These are phyloP conservation scores for Athalia cordata DNA, from an alignment of 2,888 invertebrate species.

Conservation along the genomic window DNA sequence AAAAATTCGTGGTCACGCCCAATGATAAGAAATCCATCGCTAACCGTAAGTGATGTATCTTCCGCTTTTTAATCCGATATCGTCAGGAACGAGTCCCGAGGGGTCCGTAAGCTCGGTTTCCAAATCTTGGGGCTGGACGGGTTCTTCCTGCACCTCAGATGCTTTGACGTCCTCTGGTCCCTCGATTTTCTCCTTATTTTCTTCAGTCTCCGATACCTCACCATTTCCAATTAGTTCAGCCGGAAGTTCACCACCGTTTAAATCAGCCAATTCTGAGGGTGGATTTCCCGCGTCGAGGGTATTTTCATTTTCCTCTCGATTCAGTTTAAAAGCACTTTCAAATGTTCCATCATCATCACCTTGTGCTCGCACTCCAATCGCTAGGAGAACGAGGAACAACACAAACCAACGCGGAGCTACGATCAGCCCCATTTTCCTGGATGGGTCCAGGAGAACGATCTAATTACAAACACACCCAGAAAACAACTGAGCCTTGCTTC, in stretches of 20 bases:
- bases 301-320: slow-evolving; percentile 39
- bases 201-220: not conserved
- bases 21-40: slow-evolving; percentile 64
- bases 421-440: slow-evolving; percentile 44
- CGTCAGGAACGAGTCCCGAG: slow-evolving; percentile 48
- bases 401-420: slow-evolving; percentile 15
- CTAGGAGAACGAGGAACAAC: not conserved
- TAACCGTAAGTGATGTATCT: slow-evolving; percentile 70
- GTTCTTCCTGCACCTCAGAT: not conserved
- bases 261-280: slow-evolving; percentile 56
- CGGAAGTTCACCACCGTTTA: slow-evolving; percentile 46
- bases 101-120: slow-evolving; percentile 18
- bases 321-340: slow-evolving; percentile 60
- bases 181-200: not conserved
- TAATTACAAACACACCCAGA: slow-evolving; percentile 55
- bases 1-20: slow-evolving; percentile 62
- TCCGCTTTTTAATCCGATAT: slow-evolving; percentile 55
- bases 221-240: slow-evolving; percentile 10
- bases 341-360: slow-evolving; percentile 55
- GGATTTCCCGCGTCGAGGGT: not conserved
- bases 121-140: slow-evolving; percentile 5
- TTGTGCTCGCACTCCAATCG: slow-evolving; percentile 40
- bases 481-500: slow-evolving; percentile 55
- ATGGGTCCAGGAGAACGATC: slow-evolving; percentile 42
- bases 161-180: slow-evolving; percentile 30